These are phyloP conservation scores for Pandemis cinnamomeana DNA, from an alignment of 2,888 invertebrate genomes.

Conservation along the genomic window DNA sequence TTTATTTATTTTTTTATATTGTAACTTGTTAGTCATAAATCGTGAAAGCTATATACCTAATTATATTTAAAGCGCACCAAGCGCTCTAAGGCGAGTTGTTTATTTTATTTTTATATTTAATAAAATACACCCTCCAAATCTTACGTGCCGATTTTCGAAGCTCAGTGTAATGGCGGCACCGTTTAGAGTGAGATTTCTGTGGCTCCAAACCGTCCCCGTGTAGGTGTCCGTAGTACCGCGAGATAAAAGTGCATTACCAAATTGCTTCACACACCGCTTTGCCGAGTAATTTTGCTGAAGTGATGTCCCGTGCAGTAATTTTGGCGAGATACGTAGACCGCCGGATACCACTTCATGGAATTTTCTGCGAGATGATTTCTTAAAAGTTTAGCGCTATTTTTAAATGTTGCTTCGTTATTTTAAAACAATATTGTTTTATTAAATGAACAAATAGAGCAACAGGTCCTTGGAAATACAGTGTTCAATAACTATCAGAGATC, in stretches of 20 bases:
- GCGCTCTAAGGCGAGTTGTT: not conserved
- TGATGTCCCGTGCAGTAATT: conserved; percentile 55
- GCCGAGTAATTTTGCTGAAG: conserved; percentile 60
- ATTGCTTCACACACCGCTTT: conserved; percentile 70
- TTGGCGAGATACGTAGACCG: conserved; percentile 49
- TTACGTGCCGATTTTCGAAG: conserved; percentile 9
- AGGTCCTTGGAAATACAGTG: no score
- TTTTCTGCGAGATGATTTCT: conserved; percentile 19
- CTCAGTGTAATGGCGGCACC: conserved; percentile 24
- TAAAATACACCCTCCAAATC: conserved; percentile 11
- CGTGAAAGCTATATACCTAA: not conserved
- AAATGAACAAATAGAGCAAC: no score
- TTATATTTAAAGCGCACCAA: not conserved
- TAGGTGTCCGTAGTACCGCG: conserved; percentile 44
- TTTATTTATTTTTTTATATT: no score
- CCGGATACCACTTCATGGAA: conserved; percentile 40
- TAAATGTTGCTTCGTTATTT: not conserved
- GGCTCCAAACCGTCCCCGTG: conserved; percentile 25
- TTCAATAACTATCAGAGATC: no score
- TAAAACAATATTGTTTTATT: no score
- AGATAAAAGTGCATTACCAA: conserved; percentile 74
- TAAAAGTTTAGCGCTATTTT: not conserved
- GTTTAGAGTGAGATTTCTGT: conserved; percentile 24
- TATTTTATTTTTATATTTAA: not conserved
- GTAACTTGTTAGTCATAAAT: no score